Base-by-base conservation (phyloP, 2,113 vertebrate genomes). In the Phasianus colchicus region DNA sequence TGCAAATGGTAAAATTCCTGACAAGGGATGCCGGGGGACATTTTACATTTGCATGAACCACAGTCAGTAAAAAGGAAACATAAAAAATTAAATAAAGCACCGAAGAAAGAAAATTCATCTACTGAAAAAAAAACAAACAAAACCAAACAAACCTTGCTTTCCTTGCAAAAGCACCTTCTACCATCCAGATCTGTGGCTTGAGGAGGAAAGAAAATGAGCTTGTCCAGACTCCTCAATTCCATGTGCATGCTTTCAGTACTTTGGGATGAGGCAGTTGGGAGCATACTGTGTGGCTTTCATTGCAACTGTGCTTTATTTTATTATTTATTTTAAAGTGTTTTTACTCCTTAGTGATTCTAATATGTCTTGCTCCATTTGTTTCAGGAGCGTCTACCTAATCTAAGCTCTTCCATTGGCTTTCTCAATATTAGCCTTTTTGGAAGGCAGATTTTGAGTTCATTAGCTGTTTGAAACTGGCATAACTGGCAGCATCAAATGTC, bases 291-390 rank as follows among this genome's bases (percentile, higher is more conserved):
- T 92, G 77, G 48, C 88, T 86, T 95, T 91, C 65, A 27, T 86
- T 81, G 61, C 80, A 67, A 29, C 5, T 91, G 95, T 92, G 78
- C 71, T 90, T 38, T 78, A 20, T 90, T 52, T 27, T 83, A 86
- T 78, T 79, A 34, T 94, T 96, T 30, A 80, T 94, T 95, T 95
- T 95, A 7, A 95, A 94, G 76, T 86, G 52, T 76, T 97, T 97
- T 95, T 90, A 92, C 79, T 93, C 82, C 34, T 91, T 95, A 94
- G 42, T 87, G 94, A 71, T 87, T 96, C 93, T 96, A 83, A 82
- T 93, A 45, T 81, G 65, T 90, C 94, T 95, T 58, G 38, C 92
- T 96, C 84, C 90, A 83, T 96, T 97, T 93, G 84, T 94, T 96
- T 93, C 89, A 92, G 82, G 54, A 82, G 71, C 83, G 88, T 96